Evolutionary conservation across 35 echinoderm and acorn worm genomes (phyloP), one percentile per base, ranked within the genome.

Genomic region (Patiria miniata): DNA sequence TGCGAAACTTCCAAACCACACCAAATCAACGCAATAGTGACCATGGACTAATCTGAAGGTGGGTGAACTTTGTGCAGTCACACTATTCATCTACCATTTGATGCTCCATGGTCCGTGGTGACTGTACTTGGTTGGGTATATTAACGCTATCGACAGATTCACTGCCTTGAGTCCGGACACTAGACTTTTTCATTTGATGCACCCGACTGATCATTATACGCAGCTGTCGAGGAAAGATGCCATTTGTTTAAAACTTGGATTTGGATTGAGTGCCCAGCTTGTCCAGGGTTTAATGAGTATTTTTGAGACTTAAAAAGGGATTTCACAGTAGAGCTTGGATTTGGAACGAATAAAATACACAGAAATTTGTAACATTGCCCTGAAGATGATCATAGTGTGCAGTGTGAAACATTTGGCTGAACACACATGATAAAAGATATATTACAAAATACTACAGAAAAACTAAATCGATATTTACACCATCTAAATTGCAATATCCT

Each of bases 61-160:
- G 34, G 58, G 28, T 34, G 19, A 36, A 2, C 42, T 47, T 47
- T 10, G 61, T 73, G 68, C 83, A 85, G 33, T 44, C 18, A 47
- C 55, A 69, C 84, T 38, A 21, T 0, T 79, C 39, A 28, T 52
- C 51, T 89, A 89, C 87, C 87, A 89, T 89, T 39, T 89, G 87
- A 65, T 58, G 58, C 52, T 89, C 77, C 21, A 89, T 52, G 3
- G 87, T 89, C 33, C 55, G 77, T 8, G 87, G 87, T 40, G 87
- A 89, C 39, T 89, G 79, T 28, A 89, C 42, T n/a, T 82, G 19
- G 78, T 78, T 82, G 1, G 87, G 87, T 30, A 89, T 89, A 55
- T 60, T 38, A 29, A 76, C 42, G 16, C 53, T 85, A 61, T 73
- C 65, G 29, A 10, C 8, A 10, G 26, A 14, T 34, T 91, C 56